A percentile compares a stretch with the other conserved stretches of the same genome.
Conservation (phyloP, 2,888 invertebrate genomes). For the Hemicrepidius hirtus region DNA sequence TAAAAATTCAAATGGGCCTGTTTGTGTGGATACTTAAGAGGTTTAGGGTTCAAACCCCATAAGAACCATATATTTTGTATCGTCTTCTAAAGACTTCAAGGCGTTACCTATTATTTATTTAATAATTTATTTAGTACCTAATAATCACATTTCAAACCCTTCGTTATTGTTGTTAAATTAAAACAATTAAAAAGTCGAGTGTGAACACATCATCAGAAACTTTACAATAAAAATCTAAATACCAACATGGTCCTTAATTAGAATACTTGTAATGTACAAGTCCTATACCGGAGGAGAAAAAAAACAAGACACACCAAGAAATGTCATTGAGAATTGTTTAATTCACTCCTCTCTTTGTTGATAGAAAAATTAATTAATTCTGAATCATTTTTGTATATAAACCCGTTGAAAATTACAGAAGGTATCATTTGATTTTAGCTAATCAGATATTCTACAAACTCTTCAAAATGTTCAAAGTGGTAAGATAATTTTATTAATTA, state of each 20-base stretch:
- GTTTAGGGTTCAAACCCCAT: too few species aligned
- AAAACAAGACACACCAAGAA: neutral
- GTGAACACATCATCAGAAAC: neutral
- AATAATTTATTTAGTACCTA: too few species aligned
- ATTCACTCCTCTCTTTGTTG: neutral
- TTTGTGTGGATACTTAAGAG: too few species aligned
- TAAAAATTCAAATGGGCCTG: too few species aligned
- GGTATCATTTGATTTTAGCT: constrained; percentile 9
- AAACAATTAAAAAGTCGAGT: neutral
- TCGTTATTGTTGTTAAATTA: too few species aligned
- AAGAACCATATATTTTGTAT: too few species aligned
- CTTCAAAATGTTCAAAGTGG: constrained; percentile 57
- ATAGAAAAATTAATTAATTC: neutral
- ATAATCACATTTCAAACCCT: too few species aligned
- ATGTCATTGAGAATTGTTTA: constrained; percentile 7
- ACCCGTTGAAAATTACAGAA: neutral
- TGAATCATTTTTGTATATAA: constrained; percentile 7
- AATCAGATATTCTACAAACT: neutral
- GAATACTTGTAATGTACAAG: constrained; percentile 7
- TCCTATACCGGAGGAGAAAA: too few species aligned
- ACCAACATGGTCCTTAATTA: neutral
- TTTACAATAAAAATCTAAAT: neutral
- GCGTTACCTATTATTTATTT: too few species aligned
- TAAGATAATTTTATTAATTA: constrained; percentile 48
- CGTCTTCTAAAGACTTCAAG: too few species aligned